Base-by-base conservation (phyloP, 2,888 invertebrate species). In the Coecobrya sp. region DNA sequence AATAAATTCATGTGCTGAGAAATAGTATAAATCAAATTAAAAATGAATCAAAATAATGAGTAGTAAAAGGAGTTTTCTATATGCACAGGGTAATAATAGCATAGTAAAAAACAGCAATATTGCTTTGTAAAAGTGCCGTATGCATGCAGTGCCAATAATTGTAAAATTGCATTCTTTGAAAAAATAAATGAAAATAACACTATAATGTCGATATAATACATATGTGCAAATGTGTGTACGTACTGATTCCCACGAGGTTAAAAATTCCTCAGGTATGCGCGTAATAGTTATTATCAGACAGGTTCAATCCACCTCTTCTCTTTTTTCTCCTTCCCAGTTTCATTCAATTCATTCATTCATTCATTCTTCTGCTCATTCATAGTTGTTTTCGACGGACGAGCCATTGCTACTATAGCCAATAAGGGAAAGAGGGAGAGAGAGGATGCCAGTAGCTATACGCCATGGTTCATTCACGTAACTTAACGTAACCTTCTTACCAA, bases 241-340 rank as follows among this genome's bases (percentile, higher is more conserved):
- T 87, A 88, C 91, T 82, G 81, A 92, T 92, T 92, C 91, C 91
- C 91, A 92, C 91, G 91, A 87, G 91, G 87, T 92, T 84, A 92
- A 92, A 92, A 92, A 92, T 92, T 92, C 87, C 76, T 73, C 84
- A 91, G 91, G 86, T 91, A 91, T 91, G 91, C 86, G 62, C 84
- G 76, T 84, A 92, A 88, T 88, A 87, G 87, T 45, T 81, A 92
- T 92, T 87, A 92, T 92, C 91, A 92, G 91, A 92, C 87, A 92
- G 86, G 91, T 92, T 91, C 81, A 86, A 86, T 90, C 90, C 90
- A 65, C 90, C 86, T 79, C 90, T 84, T 59, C 30, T 59, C 49
- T 49, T 81, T 55, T 49, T 86, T 25, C 68, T 86, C 52, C 65
- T 65, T 76, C 62, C 73, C 79, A 62, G 8, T 86, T 88, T 90